Evolutionary conservation across 2,113 vertebrate species (phyloP).

Genomic region (Grammomys dolichurus): DNA sequence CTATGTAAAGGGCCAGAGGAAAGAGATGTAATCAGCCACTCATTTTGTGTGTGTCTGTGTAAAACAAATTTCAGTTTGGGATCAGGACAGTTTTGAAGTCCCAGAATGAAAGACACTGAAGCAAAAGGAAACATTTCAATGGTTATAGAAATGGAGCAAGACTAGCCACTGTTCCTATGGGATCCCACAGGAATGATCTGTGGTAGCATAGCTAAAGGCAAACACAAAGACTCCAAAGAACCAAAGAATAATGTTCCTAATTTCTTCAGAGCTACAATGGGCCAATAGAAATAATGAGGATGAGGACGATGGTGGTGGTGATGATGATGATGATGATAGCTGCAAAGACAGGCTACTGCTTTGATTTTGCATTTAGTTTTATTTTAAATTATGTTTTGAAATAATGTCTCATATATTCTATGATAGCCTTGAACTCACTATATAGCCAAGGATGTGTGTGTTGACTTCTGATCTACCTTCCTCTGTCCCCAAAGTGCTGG

Average conservation of each 20-base stretch:
- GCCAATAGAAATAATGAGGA: neutral
- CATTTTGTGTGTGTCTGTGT: neutral
- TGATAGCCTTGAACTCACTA: neutral
- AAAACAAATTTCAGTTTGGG: slow-evolving; percentile 15
- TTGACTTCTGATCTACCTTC: neutral
- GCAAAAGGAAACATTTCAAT: slow-evolving; percentile 4
- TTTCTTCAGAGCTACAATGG: neutral
- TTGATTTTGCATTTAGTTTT: slow-evolving; percentile 56
- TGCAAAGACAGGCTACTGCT: neutral
- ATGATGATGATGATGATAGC: neutral
- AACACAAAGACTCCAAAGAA: neutral
- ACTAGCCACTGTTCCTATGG: neutral
- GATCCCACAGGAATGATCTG: neutral
- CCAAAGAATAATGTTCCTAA: neutral
- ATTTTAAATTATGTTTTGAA: neutral
- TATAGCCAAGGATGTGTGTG: neutral
- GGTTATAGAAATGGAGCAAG: neutral
- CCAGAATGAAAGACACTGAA: neutral
- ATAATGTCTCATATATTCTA: neutral
- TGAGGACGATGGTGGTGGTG: neutral
- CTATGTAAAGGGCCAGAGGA: slow-evolving; percentile 12
- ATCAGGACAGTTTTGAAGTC: neutral
- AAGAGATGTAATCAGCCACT: neutral
- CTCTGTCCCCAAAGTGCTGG: neutral
- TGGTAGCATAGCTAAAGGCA: neutral